Evolutionary conservation across 53 echinoderm and acorn worm species (phyloP).

Genomic region (Glandiceps talaboti): DNA sequence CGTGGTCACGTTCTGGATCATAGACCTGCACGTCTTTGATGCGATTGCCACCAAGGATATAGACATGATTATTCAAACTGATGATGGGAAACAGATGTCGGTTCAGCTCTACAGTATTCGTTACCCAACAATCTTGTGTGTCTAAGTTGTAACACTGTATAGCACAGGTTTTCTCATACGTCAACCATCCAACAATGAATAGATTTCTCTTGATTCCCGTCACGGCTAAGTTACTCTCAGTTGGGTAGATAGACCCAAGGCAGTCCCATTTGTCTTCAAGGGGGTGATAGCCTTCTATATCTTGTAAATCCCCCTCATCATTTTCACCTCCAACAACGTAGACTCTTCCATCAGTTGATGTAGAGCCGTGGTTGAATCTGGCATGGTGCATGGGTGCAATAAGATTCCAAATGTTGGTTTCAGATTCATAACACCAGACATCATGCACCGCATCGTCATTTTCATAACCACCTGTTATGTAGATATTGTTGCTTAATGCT

Average conservation of each 20-base stretch:
- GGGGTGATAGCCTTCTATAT: slow-evolving; percentile 50
- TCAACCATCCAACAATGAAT: slow-evolving; percentile 65
- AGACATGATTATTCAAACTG: slow-evolving; percentile 31
- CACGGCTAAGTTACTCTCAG: slow-evolving; percentile 36
- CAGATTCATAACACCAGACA: slow-evolving; percentile 53
- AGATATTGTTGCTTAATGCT: slow-evolving; percentile 38
- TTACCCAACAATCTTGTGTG: slow-evolving; percentile 46
- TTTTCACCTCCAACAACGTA: slow-evolving; percentile 71
- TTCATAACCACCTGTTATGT: slow-evolving; percentile 53
- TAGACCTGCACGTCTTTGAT: slow-evolving; percentile 68
- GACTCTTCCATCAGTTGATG: slow-evolving; percentile 28
- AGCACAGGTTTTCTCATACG: slow-evolving; percentile 42
- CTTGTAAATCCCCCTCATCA: slow-evolving; percentile 26
- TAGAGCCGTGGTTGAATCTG: slow-evolving; percentile 59
- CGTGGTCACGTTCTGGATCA: slow-evolving; percentile 38
- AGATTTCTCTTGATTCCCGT: slow-evolving; percentile 37
- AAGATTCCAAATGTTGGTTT: slow-evolving; percentile 28
- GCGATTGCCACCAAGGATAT: slow-evolving; percentile 46
- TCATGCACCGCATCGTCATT: slow-evolving; percentile 23
- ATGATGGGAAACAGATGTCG: slow-evolving; percentile 52
- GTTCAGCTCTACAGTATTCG: slow-evolving; percentile 51
- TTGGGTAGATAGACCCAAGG: slow-evolving; percentile 28
- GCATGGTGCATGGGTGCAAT: slow-evolving; percentile 21
- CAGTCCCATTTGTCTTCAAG: slow-evolving; percentile 26
- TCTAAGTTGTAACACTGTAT: slow-evolving; percentile 62